A percentile compares a stretch with the other conserved stretches of the same genome.
phyloP scores from a whole-genome alignment of 2,113 vertebrate genomes.

The Odocoileus virginianus region DNA sequence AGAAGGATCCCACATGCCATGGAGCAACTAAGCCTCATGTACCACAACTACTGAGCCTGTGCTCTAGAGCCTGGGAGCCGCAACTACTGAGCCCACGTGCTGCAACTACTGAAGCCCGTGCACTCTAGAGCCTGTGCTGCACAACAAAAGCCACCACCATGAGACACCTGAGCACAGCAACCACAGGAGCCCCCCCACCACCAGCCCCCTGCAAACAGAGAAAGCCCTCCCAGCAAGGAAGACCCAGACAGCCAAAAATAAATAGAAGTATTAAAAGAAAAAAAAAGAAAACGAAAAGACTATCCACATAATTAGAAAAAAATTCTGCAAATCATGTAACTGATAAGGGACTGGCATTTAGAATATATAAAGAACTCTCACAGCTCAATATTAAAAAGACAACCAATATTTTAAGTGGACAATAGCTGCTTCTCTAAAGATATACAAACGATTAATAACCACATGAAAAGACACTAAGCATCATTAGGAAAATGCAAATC shows the following conservation, averaged over 20 bases:
- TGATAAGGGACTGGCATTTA: background rate
- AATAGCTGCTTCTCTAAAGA: background rate
- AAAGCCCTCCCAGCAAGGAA: background rate
- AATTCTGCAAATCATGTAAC: background rate
- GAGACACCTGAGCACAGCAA: background rate
- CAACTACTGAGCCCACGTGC: too few relatives aligned
- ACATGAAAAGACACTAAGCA: background rate
- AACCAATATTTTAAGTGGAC: background rate
- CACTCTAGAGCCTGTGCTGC: background rate
- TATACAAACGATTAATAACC: background rate
- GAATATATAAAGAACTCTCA: background rate
- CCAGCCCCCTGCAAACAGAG: background rate
- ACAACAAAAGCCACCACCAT: background rate
- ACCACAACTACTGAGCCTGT: background rate
- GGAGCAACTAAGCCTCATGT: background rate
- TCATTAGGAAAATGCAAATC: background rate
- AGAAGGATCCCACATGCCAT: background rate
- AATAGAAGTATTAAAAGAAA: background rate
- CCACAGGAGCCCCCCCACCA: background rate
- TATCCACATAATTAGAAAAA: background rate
- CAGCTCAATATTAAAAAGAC: background rate
- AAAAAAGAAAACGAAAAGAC: background rate
- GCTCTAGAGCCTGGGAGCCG: too few relatives aligned
- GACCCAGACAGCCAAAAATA: background rate
- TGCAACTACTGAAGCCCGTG: fast-evolving